Percentiles rank a stretch among this genome's conserved stretches.
Evolutionary conservation across 2,113 vertebrate species (phyloP).

Genomic region (Anguilla japonica): DNA sequence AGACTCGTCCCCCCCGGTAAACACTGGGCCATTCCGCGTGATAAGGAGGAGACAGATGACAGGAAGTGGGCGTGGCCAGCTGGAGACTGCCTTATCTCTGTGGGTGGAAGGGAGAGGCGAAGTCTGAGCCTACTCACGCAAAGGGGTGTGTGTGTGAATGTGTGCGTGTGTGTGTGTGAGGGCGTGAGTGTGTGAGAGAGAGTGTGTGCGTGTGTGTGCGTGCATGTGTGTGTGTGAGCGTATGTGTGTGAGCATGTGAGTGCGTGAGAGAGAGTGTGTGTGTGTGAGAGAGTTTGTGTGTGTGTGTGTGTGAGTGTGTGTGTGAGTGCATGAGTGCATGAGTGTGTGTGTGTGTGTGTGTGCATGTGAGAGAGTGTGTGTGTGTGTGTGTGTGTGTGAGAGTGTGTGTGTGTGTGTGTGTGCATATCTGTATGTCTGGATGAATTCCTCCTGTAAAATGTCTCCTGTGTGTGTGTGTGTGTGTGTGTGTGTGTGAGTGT

Average conservation of each 20-base stretch:
- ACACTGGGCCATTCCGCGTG: constrained; percentile 41
- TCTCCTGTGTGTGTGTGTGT: constrained; percentile 6
- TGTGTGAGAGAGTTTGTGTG: constrained; percentile 58
- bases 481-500: too few relatives aligned
- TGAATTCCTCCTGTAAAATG: constrained; percentile 50
- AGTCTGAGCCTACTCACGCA: constrained; percentile 71
- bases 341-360: constrained; percentile 34
- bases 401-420: constrained; percentile 38
- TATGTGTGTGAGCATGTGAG: too few relatives aligned
- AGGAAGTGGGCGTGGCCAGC: constrained; percentile 69
- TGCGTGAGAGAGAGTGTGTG: constrained; percentile 20
- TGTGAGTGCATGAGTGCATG: constrained; percentile 33
- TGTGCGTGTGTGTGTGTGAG: constrained; percentile 38
- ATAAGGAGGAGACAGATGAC: constrained; percentile 76
- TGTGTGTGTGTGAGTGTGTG: constrained; percentile 18
- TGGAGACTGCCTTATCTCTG: constrained; percentile 78
- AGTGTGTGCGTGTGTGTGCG: constrained; percentile 44
- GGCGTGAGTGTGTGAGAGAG: constrained; percentile 51
- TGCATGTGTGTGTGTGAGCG: constrained; percentile 48
- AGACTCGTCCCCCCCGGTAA: background rate
- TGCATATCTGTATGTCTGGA: constrained; percentile 59
- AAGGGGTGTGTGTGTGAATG: constrained; percentile 24
- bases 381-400: constrained; percentile 1
- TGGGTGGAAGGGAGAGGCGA: constrained; percentile 55
- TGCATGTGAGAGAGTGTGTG: background rate